Evolutionary conservation across 2,888 invertebrate genomes (phyloP), one percentile per base, ranked within the genome.

Genomic region (Thymelicus sylvestris): DNA sequence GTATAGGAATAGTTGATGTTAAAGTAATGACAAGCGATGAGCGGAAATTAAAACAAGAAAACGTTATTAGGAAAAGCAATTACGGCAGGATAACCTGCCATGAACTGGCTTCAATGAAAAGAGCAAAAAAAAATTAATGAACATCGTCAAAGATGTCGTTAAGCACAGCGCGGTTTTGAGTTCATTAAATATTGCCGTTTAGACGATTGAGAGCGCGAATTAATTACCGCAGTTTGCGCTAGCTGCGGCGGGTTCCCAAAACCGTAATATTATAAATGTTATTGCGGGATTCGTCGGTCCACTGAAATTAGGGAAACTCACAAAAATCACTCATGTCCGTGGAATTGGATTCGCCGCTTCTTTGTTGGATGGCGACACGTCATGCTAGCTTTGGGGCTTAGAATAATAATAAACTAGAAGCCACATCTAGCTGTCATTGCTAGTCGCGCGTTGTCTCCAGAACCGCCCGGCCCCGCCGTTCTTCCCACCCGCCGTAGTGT

Each of bases 1-100:
- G n/a, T 19, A 8, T 41, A 41, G 41, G 3, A 44, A 4, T 10
- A 44, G 10, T 44, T 44, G 44, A 52, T 13, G 19, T 52, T 52
- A 19, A 8, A 52, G 1, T 52, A 52, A 8, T 52, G 24, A 24
- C 8, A 55, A 55, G 12, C 55, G 55, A 24, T 24, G 50, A 8
- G 8, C 55, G 55, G 24, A 55, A 55, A 55, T 55, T 55, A 55
- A 38, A 61, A 61, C 41, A 19, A 64, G 19, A 31, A 48, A 60
- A 19, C 8, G 13, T 50, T 52, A 61, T 61, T 50, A 67, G 50
- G 39, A 61, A 67, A 67, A 67, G 67, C 67, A 67, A 61, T 61
- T 61, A 41, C 24, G 65, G 19, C 50, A 39, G 7, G 50, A 67
- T 60, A 50, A 31, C 31, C 50, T 61, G 61, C 41, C 50, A 67